Evolutionary conservation across 2,113 vertebrate genomes (phyloP).

Genomic region (Aix galericulata): DNA sequence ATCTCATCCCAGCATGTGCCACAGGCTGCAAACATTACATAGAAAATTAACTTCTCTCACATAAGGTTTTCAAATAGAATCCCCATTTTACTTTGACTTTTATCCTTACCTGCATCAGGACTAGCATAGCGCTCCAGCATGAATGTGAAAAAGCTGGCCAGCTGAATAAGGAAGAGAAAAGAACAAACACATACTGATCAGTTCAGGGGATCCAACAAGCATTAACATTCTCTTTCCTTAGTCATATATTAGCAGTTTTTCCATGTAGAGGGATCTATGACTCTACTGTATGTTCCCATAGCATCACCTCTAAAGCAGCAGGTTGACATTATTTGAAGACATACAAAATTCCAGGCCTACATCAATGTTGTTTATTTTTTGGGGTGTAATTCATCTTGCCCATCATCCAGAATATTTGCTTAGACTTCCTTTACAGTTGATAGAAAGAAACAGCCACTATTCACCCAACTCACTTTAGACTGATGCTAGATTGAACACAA

Average conservation of each 20-base stretch:
- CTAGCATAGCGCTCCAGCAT: slow-evolving; percentile 90
- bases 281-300: not conserved
- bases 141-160: slow-evolving; percentile 93
- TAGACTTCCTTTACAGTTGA: not conserved
- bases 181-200: slow-evolving; percentile 28
- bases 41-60: not conserved
- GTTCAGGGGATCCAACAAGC: not conserved
- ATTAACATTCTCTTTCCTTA: not conserved
- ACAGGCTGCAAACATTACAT: not conserved
- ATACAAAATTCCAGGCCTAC: not conserved
- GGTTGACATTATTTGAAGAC: not conserved
- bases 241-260: not conserved
- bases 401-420: not conserved
- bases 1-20: rapidly evolving
- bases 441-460: not conserved
- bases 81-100: not conserved
- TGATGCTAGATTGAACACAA: not conserved
- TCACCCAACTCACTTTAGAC: not conserved
- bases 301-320: not conserved
- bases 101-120: slow-evolving; percentile 81
- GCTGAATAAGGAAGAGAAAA: slow-evolving; percentile 78
- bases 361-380: not conserved
- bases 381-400: not conserved
- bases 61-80: not conserved
- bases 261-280: not conserved